phyloP scores from a whole-genome alignment of 2,888 invertebrate species.

The Teleogryllus oceanicus region DNA sequence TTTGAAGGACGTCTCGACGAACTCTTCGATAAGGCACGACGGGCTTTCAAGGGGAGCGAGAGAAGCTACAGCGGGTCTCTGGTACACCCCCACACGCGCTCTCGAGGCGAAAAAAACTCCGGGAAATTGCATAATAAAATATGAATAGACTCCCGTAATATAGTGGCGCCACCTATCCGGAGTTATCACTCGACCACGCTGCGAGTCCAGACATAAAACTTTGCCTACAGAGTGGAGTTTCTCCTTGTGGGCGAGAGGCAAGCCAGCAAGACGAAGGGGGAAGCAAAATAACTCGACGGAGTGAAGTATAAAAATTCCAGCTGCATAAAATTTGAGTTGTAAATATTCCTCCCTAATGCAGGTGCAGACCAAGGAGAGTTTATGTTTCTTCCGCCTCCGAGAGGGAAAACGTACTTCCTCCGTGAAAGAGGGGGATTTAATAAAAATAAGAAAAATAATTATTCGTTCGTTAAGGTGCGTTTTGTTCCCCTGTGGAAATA shows the following conservation, averaged over 20 bases:
- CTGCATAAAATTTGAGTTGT: slow-evolving; percentile 1
- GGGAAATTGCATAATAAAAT: slow-evolving; percentile 18
- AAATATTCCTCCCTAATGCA: slow-evolving; percentile 18
- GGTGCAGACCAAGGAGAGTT: background rate
- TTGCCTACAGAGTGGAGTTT: background rate
- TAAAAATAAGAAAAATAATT: slow-evolving; percentile 7
- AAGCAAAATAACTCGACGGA: background rate
- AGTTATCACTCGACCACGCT: background rate
- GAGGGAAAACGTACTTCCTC: no score
- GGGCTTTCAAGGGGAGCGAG: no score
- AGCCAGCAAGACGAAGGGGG: slow-evolving; percentile 2
- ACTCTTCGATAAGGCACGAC: no score
- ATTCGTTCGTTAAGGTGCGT: background rate
- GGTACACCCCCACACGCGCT: no score
- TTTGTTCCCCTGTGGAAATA: background rate
- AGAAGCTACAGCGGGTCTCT: no score
- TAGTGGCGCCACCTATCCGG: slow-evolving; percentile 9
- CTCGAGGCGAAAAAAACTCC: background rate
- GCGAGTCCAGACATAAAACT: background rate
- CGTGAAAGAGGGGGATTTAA: background rate
- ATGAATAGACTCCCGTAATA: slow-evolving; percentile 18
- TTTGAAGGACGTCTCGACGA: no score
- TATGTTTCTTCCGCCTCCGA: background rate
- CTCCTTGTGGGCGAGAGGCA: background rate
- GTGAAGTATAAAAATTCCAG: background rate